Conservation (phyloP, 2,113 vertebrate genomes). For the Dermatemys mawii region DNA sequence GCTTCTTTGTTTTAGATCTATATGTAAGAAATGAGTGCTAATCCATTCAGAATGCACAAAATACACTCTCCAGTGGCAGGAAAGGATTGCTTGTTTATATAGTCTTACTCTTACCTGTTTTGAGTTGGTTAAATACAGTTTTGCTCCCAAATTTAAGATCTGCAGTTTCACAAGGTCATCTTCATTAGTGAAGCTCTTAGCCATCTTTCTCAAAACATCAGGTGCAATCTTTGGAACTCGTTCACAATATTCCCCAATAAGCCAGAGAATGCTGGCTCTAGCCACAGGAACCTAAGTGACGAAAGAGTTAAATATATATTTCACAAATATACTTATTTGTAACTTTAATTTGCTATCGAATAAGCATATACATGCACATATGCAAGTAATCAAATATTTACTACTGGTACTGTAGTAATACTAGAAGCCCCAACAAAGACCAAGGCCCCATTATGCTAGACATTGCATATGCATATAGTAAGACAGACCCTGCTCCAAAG, state of each 20-base stretch:
- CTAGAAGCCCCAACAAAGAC: background rate
- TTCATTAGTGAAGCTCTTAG: conserved; percentile 92
- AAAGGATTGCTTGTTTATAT: fast-evolving
- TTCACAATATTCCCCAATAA: conserved; percentile 97
- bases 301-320: background rate
- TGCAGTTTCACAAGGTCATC: conserved; percentile 97
- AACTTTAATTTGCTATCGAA: background rate
- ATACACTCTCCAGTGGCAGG: background rate
- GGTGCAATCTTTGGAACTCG: conserved; percentile 95
- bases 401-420: background rate
- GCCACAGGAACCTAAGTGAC: conserved; percentile 92
- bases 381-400: background rate
- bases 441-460: background rate
- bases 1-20: background rate
- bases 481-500: background rate
- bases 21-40: background rate
- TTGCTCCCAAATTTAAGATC: conserved; percentile 92
- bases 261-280: conserved; percentile 97
- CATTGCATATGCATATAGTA: fast-evolving
- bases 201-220: conserved; percentile 94
- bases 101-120: conserved; percentile 87
- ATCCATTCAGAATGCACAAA: background rate
- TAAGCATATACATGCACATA: fast-evolving
- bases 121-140: conserved; percentile 96
- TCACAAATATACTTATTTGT: background rate